phyloP scores from a whole-genome alignment of 2,113 vertebrate genomes.

The Daboia siamensis region DNA sequence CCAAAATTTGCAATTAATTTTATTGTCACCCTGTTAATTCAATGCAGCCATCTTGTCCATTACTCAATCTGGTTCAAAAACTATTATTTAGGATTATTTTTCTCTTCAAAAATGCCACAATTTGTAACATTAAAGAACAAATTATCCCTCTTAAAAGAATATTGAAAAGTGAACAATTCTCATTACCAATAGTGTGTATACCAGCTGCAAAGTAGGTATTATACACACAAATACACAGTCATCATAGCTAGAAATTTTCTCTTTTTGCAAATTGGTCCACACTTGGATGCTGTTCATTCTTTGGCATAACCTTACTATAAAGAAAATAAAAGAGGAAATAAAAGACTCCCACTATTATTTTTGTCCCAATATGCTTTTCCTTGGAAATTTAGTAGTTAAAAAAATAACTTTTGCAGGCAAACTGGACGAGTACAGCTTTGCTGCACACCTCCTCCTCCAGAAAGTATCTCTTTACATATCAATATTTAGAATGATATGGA shows the following conservation, averaged over 20 bases:
- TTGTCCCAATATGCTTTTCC: rapidly evolving
- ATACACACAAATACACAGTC: neutral
- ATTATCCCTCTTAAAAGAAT: neutral
- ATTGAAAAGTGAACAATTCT: neutral
- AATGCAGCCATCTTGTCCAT: neutral
- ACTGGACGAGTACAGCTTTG: neutral
- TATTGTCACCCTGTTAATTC: neutral
- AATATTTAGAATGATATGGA: neutral
- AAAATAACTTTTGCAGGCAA: neutral
- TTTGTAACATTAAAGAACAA: neutral
- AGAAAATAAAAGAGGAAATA: rapidly evolving
- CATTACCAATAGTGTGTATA: conserved; percentile 1
- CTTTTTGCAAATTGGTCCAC: neutral
- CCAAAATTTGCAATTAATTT: neutral
- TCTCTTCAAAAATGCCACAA: neutral
- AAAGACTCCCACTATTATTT: neutral
- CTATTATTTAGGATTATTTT: neutral
- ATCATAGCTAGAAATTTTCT: neutral
- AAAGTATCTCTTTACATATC: neutral
- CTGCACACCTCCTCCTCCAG: neutral
- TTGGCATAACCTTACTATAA: neutral
- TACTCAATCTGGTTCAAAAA: neutral
- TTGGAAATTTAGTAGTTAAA: neutral
- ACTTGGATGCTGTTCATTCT: rapidly evolving
- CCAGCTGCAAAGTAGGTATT: conserved; percentile 39